These are phyloP conservation scores for Zaprionus africanus DNA, from an alignment of 1,140 invertebrate genomes.

Conservation along the genomic window DNA sequence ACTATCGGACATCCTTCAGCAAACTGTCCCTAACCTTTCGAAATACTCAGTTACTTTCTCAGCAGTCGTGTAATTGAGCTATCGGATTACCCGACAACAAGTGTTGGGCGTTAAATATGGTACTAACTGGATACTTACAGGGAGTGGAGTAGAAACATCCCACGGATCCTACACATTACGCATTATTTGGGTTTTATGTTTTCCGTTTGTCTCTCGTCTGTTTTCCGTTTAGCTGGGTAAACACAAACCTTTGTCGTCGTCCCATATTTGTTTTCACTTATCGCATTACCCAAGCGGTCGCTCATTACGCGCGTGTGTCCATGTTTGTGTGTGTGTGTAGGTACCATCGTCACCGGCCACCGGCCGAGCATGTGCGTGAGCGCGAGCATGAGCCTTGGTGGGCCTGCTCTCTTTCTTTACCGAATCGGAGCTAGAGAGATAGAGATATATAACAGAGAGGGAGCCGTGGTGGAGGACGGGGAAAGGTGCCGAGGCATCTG, in stretches of 20 bases:
- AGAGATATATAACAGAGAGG: constrained; percentile 2
- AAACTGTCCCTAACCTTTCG: not conserved
- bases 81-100: constrained; percentile 4
- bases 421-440: not conserved
- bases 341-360: constrained; percentile 14
- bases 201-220: constrained; percentile 50
- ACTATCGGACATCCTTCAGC: not conserved
- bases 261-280: constrained; percentile 77
- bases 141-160: not conserved
- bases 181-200: constrained; percentile 55
- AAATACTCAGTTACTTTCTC: not conserved
- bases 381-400: constrained; percentile 38
- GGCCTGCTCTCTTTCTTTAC: constrained; percentile 14
- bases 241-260: constrained; percentile 71
- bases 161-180: constrained; percentile 52
- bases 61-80: not conserved
- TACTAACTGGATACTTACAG: constrained; percentile 1
- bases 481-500: constrained; percentile 33
- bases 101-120: not conserved
- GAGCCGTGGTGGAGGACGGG: not conserved
- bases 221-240: constrained; percentile 67
- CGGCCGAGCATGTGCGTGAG: constrained; percentile 32
- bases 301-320: constrained; percentile 33
- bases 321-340: constrained; percentile 3
- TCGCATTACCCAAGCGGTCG: constrained; percentile 59